These are phyloP conservation scores for Drosophila emarginata DNA, from an alignment of 2,888 invertebrate genomes.

Conservation along the genomic window DNA sequence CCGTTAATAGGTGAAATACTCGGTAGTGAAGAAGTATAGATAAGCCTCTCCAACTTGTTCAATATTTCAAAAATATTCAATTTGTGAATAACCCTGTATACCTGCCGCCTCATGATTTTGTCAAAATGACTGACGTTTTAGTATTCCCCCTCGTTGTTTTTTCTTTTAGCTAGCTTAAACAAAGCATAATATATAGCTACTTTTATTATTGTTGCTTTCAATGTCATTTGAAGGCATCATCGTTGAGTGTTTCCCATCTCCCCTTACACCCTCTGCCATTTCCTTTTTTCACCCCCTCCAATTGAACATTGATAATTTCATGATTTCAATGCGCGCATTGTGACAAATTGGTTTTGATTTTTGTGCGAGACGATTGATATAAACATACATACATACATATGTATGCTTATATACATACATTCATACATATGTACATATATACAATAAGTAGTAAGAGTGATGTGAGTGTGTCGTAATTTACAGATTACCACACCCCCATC, in stretches of 20 bases:
- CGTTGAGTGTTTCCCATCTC: not conserved
- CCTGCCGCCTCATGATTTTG: conserved; percentile 28
- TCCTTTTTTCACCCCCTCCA: conserved; percentile 28
- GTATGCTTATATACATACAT: too few species aligned
- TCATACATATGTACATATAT: too few species aligned
- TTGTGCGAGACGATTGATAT: conserved; percentile 21
- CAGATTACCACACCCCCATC: conserved; percentile 51
- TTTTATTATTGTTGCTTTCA: conserved; percentile 53
- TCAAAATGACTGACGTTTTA: conserved; percentile 65
- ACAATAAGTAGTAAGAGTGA: conserved; percentile 5
- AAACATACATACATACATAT: too few species aligned
- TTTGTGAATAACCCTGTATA: not conserved
- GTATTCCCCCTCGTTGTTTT: conserved; percentile 33
- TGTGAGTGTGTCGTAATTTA: conserved; percentile 57
- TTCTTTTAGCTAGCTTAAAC: conserved; percentile 51
- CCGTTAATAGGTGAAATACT: conserved; percentile 1
- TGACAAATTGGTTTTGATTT: conserved; percentile 76
- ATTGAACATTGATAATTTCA: conserved; percentile 64
- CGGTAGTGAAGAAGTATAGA: not conserved
- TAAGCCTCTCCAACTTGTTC: not conserved
- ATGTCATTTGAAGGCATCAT: conserved; percentile 57
- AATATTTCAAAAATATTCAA: not conserved
- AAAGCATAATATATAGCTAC: conserved; percentile 58
- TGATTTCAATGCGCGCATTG: conserved; percentile 59
- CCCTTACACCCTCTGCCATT: conserved; percentile 8